Evolutionary conservation across 92 coral and sea anemone species (phyloP).

Genomic region (Epizoanthus rinbou): DNA sequence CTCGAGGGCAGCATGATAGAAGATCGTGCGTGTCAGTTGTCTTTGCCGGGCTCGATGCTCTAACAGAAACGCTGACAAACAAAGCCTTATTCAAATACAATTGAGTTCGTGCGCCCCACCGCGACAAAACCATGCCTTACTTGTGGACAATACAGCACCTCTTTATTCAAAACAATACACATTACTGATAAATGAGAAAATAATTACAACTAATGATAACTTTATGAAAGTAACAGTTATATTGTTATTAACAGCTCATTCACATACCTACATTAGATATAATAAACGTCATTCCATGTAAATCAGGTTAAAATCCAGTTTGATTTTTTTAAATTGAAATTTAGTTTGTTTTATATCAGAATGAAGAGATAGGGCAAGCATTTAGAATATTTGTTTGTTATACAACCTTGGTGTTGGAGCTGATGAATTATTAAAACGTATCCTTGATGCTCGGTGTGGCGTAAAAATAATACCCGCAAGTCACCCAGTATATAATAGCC

Average conservation of each 20-base stretch:
- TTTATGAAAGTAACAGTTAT: conserved; percentile 16
- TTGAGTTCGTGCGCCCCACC: conserved; percentile 18
- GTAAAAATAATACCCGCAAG: conserved; percentile 14
- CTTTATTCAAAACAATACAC: conserved; percentile 45
- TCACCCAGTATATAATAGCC: not conserved
- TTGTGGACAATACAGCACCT: conserved; percentile 25
- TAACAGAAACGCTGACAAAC: not conserved
- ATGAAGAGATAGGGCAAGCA: not conserved
- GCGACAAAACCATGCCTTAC: conserved; percentile 25
- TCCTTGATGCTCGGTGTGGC: not conserved
- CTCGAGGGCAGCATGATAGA: conserved; percentile 17
- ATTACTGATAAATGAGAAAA: conserved; percentile 34
- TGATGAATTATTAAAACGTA: conserved; percentile 28
- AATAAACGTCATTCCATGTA: not conserved
- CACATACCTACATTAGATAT: not conserved
- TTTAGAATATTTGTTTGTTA: conserved; percentile 9
- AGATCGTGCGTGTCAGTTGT: too few species aligned
- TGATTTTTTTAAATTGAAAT: not conserved
- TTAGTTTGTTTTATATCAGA: not conserved
- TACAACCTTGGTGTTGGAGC: conserved; percentile 17
- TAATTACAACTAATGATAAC: conserved; percentile 36
- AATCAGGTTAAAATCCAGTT: not conserved
- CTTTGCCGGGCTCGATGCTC: too few species aligned
- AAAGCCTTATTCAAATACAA: conserved; percentile 8
- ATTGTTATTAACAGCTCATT: not conserved